Evolutionary conservation across 2,113 vertebrate genomes (phyloP), one percentile per base, ranked within the genome.

Genomic region (Poeciliopsis retropinna): DNA sequence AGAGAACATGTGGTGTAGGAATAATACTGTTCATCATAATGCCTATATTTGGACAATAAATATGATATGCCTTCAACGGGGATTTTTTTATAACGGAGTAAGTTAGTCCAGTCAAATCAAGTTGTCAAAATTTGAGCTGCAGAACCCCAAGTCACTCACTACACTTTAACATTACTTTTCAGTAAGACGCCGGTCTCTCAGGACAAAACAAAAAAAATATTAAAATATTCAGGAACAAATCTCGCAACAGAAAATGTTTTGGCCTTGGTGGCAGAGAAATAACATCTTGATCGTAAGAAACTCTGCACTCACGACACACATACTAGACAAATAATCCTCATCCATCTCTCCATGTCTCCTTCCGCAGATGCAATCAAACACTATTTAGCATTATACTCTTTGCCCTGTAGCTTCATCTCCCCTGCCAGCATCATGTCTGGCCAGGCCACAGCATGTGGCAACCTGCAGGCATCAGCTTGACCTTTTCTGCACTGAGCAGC

Each of bases 391-490:
- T 85, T 72, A 32, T 78, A 54, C 65, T 77, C 70, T 47, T 66
- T 71, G 73, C 62, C 67, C 63, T 74, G 28, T 57, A 44, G 60
- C 64, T 37, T 72, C 73, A 61, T 51, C 51, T 60, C 75, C 54
- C 76, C 81, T 62, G 86, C 73, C 32, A 81, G 61, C 83, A 67
- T 65, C 76, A 63, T 77, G 79, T 78, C 77, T 62, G 70, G 82
- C 77, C 67, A 34, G 39, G 64, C 57, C 83, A 0, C 87, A 85
- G 76, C 79, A 13, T 84, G 90, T 70, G 75, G 75, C 83, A 30
- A 81, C 69, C 79, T 72, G 74, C 81, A 90, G 86, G 75, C 81
- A 89, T 89, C 87, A 83, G 70, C n/a, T 60, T 88, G 92, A 93
- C 90, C 87, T 92, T 91, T 84, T 80, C 89, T 75, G 74, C 74